A percentile compares a stretch with the other conserved stretches of the same genome.
phyloP scores from a whole-genome alignment of 2,888 invertebrate genomes.

The Teleogryllus oceanicus region DNA sequence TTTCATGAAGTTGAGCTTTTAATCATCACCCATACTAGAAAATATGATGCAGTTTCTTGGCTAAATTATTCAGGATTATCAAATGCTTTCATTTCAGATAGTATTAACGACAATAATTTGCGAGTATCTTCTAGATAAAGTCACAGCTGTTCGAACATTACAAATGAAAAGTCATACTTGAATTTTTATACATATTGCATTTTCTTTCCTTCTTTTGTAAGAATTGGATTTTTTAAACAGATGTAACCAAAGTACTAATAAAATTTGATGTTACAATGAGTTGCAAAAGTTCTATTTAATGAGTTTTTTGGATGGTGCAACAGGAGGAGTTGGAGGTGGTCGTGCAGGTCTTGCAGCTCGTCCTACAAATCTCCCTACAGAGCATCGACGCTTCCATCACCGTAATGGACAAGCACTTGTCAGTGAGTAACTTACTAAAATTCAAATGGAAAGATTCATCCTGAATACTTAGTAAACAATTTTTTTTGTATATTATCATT shows the following conservation, averaged over 20 bases:
- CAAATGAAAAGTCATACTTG: no score
- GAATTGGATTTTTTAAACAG: not conserved
- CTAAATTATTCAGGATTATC: no score
- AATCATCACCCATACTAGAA: no score
- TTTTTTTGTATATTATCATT: not conserved
- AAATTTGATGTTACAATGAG: not conserved
- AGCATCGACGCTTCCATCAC: constrained; percentile 63
- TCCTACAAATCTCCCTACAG: constrained; percentile 77
- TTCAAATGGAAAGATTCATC: constrained; percentile 18
- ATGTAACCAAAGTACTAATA: not conserved
- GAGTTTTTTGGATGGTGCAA: constrained; percentile 33
- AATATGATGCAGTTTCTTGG: no score
- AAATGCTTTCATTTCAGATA: no score
- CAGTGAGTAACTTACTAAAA: constrained; percentile 49
- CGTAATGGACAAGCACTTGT: constrained; percentile 59
- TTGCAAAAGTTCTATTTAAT: not conserved
- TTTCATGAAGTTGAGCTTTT: no score
- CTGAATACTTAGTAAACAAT: constrained; percentile 25
- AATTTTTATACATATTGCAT: no score
- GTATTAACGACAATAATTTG: no score
- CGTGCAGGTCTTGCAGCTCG: constrained; percentile 62
- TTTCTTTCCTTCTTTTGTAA: no score
- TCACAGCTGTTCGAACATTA: no score
- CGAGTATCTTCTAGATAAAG: no score
- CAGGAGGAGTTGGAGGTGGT: constrained; percentile 44